Conservation (phyloP, 2,797 vertebrate genomes). For the Muscicapa comitata region DNA sequence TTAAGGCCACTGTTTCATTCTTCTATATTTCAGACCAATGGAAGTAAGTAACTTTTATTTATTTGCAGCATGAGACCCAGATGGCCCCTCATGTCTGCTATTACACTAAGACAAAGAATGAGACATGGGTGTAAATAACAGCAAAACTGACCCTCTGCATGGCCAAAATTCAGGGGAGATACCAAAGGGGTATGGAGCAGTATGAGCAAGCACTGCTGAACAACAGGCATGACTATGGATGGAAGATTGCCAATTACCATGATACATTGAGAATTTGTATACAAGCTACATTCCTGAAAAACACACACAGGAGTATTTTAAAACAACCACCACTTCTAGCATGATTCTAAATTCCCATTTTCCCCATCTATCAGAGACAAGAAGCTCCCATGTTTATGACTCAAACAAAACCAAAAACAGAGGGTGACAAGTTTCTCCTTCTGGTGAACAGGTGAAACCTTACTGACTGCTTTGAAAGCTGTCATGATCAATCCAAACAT, state of each 20-base stretch:
- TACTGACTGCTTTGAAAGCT: background rate
- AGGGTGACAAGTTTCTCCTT: background rate
- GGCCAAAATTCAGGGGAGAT: background rate
- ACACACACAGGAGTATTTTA: background rate
- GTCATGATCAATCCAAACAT: background rate
- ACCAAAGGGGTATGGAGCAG: background rate
- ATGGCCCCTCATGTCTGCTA: background rate
- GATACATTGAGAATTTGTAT: background rate
- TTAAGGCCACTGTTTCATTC: background rate
- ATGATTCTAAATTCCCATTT: background rate
- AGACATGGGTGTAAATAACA: background rate
- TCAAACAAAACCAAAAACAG: background rate
- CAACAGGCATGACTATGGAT: background rate
- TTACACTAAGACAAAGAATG: background rate
- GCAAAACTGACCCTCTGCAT: background rate
- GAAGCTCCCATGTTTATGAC: background rate
- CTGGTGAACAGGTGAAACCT: background rate
- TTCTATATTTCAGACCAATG: background rate
- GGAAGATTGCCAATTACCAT: background rate
- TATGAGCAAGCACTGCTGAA: background rate
- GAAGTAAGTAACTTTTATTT: background rate
- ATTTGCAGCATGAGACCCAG: background rate
- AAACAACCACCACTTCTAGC: background rate
- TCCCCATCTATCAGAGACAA: background rate
- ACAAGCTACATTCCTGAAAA: background rate